These are phyloP conservation scores for Drosophila auraria DNA, from an alignment of 1,140 invertebrate genomes.

Conservation along the genomic window DNA sequence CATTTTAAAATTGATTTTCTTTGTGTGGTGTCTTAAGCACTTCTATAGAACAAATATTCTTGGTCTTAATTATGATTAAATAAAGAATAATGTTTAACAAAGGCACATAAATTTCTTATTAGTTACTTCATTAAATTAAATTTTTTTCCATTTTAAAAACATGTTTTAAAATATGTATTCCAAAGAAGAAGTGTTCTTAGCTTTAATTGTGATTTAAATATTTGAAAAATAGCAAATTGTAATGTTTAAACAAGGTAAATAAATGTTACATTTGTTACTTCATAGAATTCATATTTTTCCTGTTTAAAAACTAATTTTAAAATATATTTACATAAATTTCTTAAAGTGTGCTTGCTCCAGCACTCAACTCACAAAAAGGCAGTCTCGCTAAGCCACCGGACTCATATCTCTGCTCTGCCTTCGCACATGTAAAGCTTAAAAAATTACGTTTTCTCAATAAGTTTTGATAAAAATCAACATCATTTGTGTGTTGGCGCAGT, in stretches of 20 bases:
- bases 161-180: no score
- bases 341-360: background rate
- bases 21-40: no score
- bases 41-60: no score
- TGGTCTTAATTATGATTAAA: no score
- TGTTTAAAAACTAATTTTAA: background rate
- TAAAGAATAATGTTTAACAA: no score
- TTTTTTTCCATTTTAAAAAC: no score
- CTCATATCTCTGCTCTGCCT: conserved; percentile 19
- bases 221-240: background rate
- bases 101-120: no score
- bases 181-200: no score
- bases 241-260: fast-evolving
- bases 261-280: background rate
- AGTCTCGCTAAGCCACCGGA: conserved; percentile 23
- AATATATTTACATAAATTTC: background rate
- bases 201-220: no score
- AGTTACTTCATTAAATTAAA: no score
- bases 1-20: no score
- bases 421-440: conserved; percentile 75
- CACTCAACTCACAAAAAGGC: conserved; percentile 19
- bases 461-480: conserved; percentile 84
- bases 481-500: conserved; percentile 76
- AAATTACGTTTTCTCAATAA: conserved; percentile 83
- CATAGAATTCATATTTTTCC: background rate